Evolutionary conservation across 2,113 vertebrate genomes (phyloP), one percentile per base, ranked within the genome.

Genomic region (Cinclus cinclus): DNA sequence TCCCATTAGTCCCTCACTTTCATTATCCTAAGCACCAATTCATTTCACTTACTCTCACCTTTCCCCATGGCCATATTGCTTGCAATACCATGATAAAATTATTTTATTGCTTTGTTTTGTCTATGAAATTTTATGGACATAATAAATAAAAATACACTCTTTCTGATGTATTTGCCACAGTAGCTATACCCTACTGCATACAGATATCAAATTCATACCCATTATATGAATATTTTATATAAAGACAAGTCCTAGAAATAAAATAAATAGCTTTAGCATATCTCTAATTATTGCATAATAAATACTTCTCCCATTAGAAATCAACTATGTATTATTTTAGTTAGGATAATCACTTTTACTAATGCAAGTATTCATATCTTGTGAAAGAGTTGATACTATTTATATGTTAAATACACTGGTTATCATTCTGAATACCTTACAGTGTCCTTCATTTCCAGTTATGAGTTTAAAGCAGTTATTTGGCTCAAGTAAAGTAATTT

Each of bases 21-120:
- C 94, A 96, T 96, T 97, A 95, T 94, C 70, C 80, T 95, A 94
- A 97, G 78, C 74, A 95, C 71, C 92, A 95, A 94, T 94, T 96
- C 90, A 97, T 95, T 97, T 96, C 70, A 92, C 71, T 94, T 92
- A 93, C 79, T 88, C 71, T 96, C 86, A 94, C 88, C 76, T 96
- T 95, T 94, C 71, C 94, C 83, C 15, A 67, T 7, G 60, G 68
- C 76, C 71, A 24, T 74, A 87, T 91, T 95, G 85, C 75, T 68
- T 90, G 89, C 55, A 80, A 76, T 68, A 89, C 52, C 64, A 56
- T 30, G 18, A 94, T 86, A 58, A 59, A 85, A 91, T 69, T 13
- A 80, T 88, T 90, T 91, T 90, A 95, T 92, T 80, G 23, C 68
- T 80, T 94, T 86, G 42, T 67, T 95, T 88, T 94, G 59, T 91